Conservation (phyloP, 2,113 vertebrate species). For the Anarrhichthys ocellatus region DNA sequence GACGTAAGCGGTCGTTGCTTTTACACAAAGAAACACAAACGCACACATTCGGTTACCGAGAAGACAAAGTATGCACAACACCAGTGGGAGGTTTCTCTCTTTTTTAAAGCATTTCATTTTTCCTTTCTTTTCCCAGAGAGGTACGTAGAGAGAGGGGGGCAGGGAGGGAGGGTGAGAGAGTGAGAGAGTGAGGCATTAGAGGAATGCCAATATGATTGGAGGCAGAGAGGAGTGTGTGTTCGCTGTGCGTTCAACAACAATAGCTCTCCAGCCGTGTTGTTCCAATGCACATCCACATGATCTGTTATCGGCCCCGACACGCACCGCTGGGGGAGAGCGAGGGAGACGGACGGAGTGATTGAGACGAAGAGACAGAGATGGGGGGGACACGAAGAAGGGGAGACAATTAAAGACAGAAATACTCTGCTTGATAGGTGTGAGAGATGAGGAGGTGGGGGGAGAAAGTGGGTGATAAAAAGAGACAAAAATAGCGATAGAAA, state of each 20-base stretch:
- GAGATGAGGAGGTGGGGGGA: neutral
- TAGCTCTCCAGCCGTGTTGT: conserved; percentile 73
- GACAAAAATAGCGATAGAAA: conserved; percentile 29
- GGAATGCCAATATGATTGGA: conserved; percentile 76
- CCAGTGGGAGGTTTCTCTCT: conserved; percentile 53
- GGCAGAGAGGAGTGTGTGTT: conserved; percentile 59
- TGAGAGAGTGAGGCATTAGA: conserved; percentile 63
- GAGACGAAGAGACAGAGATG: conserved; percentile 53
- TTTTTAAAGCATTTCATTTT: conserved; percentile 60
- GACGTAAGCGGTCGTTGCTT: conserved; percentile 1
- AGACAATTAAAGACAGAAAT: conserved; percentile 51
- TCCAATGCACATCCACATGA: conserved; percentile 73
- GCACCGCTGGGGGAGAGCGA: conserved; percentile 46
- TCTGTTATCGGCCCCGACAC: conserved; percentile 76
- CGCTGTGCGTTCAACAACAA: conserved; percentile 67
- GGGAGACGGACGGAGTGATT: conserved; percentile 25
- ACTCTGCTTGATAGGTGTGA: conserved; percentile 32
- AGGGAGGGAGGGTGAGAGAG: conserved; percentile 6
- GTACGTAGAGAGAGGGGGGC: conserved; percentile 21
- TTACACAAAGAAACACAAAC: conserved; percentile 25
- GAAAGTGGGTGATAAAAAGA: conserved; percentile 37
- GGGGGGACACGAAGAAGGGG: conserved; percentile 5
- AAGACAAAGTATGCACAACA: conserved; percentile 50
- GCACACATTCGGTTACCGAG: conserved; percentile 30
- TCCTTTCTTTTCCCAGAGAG: conserved; percentile 63